These are phyloP conservation scores for Neolamprologus toae DNA, from an alignment of 2,113 vertebrate genomes.

Conservation along the genomic window DNA sequence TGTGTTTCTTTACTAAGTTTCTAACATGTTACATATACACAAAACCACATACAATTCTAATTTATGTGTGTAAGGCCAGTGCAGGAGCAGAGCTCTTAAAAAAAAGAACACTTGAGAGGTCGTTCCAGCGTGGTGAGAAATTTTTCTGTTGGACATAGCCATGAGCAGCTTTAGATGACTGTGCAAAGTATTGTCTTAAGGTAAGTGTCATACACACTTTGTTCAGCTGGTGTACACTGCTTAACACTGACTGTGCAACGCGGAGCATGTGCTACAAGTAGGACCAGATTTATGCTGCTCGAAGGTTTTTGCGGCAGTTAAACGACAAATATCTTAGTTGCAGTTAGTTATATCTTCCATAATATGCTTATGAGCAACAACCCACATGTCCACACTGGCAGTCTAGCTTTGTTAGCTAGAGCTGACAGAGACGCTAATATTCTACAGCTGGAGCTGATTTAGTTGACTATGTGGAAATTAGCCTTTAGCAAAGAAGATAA, in stretches of 20 bases:
- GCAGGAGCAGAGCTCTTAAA: neutral
- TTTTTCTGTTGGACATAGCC: neutral
- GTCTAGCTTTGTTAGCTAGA: slow-evolving; percentile 15
- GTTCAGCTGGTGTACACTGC: neutral
- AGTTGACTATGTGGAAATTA: slow-evolving; percentile 33
- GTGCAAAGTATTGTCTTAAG: neutral
- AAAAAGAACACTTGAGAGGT: neutral
- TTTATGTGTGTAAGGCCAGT: neutral
- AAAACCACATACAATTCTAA: neutral
- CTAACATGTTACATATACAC: neutral
- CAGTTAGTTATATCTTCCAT: neutral
- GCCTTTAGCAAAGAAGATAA: slow-evolving; percentile 36
- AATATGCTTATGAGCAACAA: neutral
- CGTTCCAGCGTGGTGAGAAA: neutral
- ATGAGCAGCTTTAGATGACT: neutral
- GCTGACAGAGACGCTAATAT: slow-evolving; percentile 30
- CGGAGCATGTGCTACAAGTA: neutral
- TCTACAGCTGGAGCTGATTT: slow-evolving; percentile 46
- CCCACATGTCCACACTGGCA: slow-evolving; percentile 11
- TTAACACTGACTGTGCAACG: neutral
- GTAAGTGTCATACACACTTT: neutral
- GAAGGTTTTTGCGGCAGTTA: neutral
- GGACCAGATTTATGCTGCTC: neutral
- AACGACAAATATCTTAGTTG: neutral
- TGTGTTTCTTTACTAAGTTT: neutral